Percentiles rank a stretch among this genome's conserved stretches.
Conservation (phyloP, 2,797 vertebrate genomes). For the Picus viridis region DNA sequence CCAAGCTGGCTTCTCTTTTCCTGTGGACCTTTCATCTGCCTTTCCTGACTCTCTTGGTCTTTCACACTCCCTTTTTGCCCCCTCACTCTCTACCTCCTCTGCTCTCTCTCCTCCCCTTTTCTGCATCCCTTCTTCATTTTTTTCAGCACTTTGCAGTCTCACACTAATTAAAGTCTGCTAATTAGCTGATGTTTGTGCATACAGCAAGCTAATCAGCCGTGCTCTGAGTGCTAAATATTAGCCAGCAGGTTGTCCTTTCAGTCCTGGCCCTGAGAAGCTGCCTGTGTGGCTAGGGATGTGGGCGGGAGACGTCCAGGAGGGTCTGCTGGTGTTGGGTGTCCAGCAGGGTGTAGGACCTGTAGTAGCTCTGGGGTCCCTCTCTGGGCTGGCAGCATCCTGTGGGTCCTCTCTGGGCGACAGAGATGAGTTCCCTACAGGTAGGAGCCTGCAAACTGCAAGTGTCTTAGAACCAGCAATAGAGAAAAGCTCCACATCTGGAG, state of each 20-base stretch:
- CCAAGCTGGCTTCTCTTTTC: not conserved
- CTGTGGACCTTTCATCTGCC: not conserved
- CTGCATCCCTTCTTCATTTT: not conserved
- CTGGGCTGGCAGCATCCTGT: accelerated
- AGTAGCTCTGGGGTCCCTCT: accelerated
- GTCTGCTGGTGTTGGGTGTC: not conserved
- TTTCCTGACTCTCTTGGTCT: not conserved
- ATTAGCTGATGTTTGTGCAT: constrained; percentile 59
- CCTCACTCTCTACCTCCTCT: not conserved
- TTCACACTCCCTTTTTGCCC: not conserved
- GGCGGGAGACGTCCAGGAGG: not conserved
- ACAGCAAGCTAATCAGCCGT: not conserved
- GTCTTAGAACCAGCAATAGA: not conserved
- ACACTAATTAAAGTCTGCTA: constrained; percentile 47
- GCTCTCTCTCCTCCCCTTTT: not conserved
- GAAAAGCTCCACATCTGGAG: too few species aligned
- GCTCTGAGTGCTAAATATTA: not conserved
- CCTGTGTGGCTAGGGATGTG: too few species aligned
- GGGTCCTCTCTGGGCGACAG: accelerated
- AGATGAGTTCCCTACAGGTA: accelerated
- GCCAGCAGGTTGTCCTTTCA: not conserved
- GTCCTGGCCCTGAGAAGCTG: not conserved
- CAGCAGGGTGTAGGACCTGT: not conserved
- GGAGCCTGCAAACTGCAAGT: not conserved
- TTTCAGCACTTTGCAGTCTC: not conserved